Conservation (phyloP, 2,797 vertebrate genomes). For the Anas bahamensis region DNA sequence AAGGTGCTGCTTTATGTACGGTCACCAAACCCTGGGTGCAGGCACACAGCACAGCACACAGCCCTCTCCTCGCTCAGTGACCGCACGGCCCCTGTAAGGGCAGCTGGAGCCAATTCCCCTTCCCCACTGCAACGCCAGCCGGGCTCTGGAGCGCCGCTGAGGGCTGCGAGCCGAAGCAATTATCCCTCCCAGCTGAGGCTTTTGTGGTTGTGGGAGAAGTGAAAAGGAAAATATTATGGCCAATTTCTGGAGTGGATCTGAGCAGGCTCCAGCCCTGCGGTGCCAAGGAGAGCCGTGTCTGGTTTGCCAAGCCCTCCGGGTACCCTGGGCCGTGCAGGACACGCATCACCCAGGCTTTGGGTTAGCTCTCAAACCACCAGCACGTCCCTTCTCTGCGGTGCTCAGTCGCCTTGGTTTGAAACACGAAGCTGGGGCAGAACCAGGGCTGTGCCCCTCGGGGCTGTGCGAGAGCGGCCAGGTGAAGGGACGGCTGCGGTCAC, state of each 20-base stretch:
- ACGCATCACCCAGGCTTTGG: no score
- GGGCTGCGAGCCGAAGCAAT: background rate
- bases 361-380: background rate
- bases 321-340: no score
- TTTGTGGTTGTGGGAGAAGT: background rate
- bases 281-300: rapidly evolving
- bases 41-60: no score
- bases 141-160: background rate
- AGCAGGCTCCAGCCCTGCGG: background rate
- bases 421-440: rapidly evolving
- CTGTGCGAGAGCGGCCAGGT: rapidly evolving
- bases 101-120: background rate
- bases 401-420: rapidly evolving
- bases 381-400: background rate
- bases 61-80: background rate
- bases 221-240: background rate
- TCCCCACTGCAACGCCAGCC: background rate
- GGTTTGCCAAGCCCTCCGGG: no score
- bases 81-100: rapidly evolving
- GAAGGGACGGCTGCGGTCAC: background rate
- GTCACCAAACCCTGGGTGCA: rapidly evolving
- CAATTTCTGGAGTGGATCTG: background rate
- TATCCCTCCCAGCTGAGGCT: background rate
- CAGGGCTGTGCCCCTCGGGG: rapidly evolving
- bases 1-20: background rate